These are phyloP conservation scores for Tychaedon coryphoeus DNA, from an alignment of 2,113 vertebrate genomes.

Conservation along the genomic window DNA sequence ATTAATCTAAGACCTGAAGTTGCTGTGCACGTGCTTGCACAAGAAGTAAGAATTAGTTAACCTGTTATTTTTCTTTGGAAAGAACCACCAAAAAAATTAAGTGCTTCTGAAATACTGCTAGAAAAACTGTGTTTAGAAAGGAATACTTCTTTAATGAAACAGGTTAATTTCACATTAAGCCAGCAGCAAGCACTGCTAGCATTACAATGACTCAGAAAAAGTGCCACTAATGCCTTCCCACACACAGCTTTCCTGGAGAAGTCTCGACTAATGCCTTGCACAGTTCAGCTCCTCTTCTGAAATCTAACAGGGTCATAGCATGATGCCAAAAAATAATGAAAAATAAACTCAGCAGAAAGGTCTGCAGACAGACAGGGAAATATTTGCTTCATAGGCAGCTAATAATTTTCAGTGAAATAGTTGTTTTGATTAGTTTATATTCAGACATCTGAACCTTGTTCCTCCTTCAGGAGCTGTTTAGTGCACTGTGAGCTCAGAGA, in stretches of 20 bases:
- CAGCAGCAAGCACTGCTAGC: background rate
- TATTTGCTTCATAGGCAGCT: constrained; percentile 39
- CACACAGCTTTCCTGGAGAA: background rate
- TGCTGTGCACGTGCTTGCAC: background rate
- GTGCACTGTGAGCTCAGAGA: constrained; percentile 9
- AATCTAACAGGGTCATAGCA: background rate
- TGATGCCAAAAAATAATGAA: background rate
- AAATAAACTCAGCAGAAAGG: constrained; percentile 17
- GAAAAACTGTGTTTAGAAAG: background rate
- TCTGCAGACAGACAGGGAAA: constrained; percentile 28
- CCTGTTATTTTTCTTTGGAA: background rate
- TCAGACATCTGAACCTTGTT: constrained; percentile 38
- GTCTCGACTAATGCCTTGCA: background rate
- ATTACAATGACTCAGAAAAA: background rate
- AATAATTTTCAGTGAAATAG: constrained; percentile 46
- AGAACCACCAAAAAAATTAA: background rate
- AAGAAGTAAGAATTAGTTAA: background rate
- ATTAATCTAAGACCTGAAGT: constrained; percentile 1
- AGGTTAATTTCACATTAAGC: background rate
- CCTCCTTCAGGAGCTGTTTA: constrained; percentile 29
- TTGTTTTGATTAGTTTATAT: constrained; percentile 46
- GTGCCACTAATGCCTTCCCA: background rate
- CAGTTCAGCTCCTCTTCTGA: background rate
- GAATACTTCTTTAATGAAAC: background rate
- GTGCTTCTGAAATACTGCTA: background rate